Evolutionary conservation across 2,113 vertebrate genomes (phyloP).

Genomic region (Physeter macrocephalus): DNA sequence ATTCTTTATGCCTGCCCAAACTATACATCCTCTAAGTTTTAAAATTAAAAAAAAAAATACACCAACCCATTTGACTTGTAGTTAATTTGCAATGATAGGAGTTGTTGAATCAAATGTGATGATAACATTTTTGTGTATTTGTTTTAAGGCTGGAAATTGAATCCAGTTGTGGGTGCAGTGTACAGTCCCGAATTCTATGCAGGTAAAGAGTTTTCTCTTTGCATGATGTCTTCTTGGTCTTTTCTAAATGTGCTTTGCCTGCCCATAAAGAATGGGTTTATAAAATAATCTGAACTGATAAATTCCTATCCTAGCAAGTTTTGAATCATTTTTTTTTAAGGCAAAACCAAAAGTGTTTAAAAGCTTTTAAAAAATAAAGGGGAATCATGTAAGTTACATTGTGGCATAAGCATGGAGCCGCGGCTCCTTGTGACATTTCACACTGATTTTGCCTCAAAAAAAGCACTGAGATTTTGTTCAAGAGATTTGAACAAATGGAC

Average conservation of each 20-base stretch:
- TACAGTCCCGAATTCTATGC: slow-evolving; percentile 99
- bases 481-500: background rate
- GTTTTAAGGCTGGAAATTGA: slow-evolving; percentile 96
- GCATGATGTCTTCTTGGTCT: slow-evolving; percentile 11
- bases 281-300: background rate
- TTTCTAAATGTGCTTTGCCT: slow-evolving; percentile 38
- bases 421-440: background rate
- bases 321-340: background rate
- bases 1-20: background rate
- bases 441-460: slow-evolving; percentile 21
- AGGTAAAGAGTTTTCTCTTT: slow-evolving; percentile 83
- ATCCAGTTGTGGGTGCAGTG: slow-evolving; percentile 97
- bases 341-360: slow-evolving; percentile 25
- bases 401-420: rapidly evolving
- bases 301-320: background rate
- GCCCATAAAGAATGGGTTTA: background rate
- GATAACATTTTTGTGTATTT: slow-evolving; percentile 69
- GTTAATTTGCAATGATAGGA: background rate
- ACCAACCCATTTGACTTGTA: background rate
- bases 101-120: slow-evolving; percentile 30
- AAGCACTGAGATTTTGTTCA: background rate
- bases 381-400: background rate
- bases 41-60: background rate
- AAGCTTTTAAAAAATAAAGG: background rate
- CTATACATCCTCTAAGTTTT: background rate